phyloP scores from a whole-genome alignment of 2,113 vertebrate species.

The Vombatus ursinus region DNA sequence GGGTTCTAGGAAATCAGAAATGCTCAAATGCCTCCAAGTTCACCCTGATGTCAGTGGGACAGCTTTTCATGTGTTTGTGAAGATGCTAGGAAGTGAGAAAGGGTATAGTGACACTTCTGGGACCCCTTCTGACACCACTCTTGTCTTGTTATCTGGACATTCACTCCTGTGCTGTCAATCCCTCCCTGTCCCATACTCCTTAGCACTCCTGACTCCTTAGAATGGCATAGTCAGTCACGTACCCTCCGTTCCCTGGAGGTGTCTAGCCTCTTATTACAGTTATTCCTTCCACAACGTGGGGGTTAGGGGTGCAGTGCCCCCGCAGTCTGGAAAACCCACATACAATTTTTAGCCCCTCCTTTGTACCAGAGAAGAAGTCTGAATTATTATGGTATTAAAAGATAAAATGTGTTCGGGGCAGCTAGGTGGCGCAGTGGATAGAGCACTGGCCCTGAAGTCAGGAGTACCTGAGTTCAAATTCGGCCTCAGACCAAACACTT shows the following conservation, averaged over 20 bases:
- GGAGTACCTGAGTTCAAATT: too few relatives aligned
- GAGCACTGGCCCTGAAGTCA: too few relatives aligned
- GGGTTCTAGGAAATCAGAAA: not conserved
- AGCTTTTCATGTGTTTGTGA: not conserved
- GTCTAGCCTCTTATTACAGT: not conserved
- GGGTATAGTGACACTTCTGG: not conserved
- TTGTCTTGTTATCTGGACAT: not conserved
- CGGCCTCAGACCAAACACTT: too few relatives aligned
- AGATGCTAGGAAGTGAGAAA: conserved; percentile 41
- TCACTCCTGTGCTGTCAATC: not conserved
- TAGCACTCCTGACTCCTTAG: not conserved
- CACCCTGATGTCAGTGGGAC: not conserved
- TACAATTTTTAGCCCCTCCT: not conserved
- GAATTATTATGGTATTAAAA: not conserved
- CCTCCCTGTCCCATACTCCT: not conserved
- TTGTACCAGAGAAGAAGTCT: not conserved
- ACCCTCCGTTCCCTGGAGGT: not conserved
- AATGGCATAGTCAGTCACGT: not conserved
- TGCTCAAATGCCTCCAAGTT: not conserved
- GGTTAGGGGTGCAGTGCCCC: not conserved
- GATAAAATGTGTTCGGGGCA: not conserved
- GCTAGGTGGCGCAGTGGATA: too few relatives aligned
- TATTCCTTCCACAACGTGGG: not conserved
- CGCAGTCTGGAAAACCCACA: not conserved
- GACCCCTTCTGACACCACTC: not conserved